A percentile compares a stretch with the other conserved stretches of the same genome.
These are phyloP conservation scores for Girardinichthys multiradiatus DNA, from an alignment of 2,113 vertebrate species.

Conservation along the genomic window DNA sequence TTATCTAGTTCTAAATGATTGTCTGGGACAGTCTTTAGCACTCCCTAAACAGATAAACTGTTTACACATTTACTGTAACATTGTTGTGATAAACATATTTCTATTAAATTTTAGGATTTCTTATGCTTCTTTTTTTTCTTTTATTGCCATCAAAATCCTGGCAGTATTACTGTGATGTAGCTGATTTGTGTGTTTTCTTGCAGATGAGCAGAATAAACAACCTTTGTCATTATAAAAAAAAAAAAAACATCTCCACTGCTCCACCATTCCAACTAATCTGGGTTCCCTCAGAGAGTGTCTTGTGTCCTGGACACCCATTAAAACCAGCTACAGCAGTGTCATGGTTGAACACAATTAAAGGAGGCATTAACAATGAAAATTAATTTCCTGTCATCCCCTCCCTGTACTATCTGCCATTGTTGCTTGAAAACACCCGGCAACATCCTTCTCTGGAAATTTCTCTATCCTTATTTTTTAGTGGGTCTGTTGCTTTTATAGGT, in stretches of 20 bases:
- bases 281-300: conserved; percentile 50
- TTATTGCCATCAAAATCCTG: not conserved
- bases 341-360: conserved; percentile 67
- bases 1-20: too few species aligned
- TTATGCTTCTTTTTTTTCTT: not conserved
- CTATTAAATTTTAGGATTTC: too few species aligned
- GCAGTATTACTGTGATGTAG: not conserved
- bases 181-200: not conserved
- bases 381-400: conserved; percentile 63
- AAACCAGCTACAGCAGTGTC: conserved; percentile 56
- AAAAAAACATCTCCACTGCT: conserved; percentile 31
- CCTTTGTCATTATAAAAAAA: conserved; percentile 41
- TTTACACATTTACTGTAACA: too few species aligned
- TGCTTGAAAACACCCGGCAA: conserved; percentile 11
- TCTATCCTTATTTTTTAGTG: not conserved
- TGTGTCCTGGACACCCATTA: conserved; percentile 67
- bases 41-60: too few species aligned
- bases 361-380: conserved; percentile 70
- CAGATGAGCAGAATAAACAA: conserved; percentile 11
- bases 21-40: too few species aligned
- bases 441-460: not conserved
- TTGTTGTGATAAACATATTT: not conserved
- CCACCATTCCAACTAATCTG: conserved; percentile 48
- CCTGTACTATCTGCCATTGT: conserved; percentile 39
- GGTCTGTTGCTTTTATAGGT: not conserved